Evolutionary conservation across 2,797 vertebrate genomes (phyloP).

Genomic region (Pangasius sanitwongsei): DNA sequence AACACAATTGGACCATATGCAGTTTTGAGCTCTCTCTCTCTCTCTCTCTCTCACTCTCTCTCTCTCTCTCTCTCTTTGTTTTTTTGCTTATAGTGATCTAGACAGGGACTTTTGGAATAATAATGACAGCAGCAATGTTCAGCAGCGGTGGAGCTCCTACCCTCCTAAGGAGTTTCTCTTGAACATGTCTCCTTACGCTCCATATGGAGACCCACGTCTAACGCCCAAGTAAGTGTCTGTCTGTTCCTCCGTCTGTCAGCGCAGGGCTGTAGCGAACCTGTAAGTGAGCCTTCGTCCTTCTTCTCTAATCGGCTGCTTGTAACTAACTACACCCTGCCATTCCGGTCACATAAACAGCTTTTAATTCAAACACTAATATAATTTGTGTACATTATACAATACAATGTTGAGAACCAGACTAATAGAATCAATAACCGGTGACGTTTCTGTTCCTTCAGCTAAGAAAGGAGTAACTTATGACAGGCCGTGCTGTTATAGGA

Average conservation of each 20-base stretch:
- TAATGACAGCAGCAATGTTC: constrained; percentile 98
- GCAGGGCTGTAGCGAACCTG: constrained; percentile 70
- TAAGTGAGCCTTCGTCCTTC: constrained; percentile 23
- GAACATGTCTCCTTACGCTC: constrained; percentile 99
- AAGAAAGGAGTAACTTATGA: background rate
- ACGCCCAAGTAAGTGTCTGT: constrained; percentile 97
- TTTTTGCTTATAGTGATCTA: constrained; percentile 82
- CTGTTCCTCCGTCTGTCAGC: constrained; percentile 50
- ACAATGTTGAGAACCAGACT: background rate
- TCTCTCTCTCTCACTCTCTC: constrained; percentile 27
- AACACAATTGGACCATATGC: no score
- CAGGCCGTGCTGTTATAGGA: background rate
- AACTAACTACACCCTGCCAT: background rate
- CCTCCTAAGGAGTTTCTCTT: constrained; percentile 99
- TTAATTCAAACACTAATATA: background rate
- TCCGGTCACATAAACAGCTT: background rate
- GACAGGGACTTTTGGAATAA: constrained; percentile 99
- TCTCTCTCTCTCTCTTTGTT: constrained; percentile 17
- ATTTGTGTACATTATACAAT: background rate
- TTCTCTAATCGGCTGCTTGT: background rate
- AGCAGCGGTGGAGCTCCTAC: constrained; percentile 99
- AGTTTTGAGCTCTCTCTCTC: no score
- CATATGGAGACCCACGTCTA: constrained; percentile 97
- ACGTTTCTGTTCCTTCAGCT: background rate
- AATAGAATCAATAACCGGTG: background rate